A percentile compares a stretch with the other conserved stretches of the same genome.
phyloP scores from a whole-genome alignment of 2,888 invertebrate species.

The Stegophylla sp. region DNA sequence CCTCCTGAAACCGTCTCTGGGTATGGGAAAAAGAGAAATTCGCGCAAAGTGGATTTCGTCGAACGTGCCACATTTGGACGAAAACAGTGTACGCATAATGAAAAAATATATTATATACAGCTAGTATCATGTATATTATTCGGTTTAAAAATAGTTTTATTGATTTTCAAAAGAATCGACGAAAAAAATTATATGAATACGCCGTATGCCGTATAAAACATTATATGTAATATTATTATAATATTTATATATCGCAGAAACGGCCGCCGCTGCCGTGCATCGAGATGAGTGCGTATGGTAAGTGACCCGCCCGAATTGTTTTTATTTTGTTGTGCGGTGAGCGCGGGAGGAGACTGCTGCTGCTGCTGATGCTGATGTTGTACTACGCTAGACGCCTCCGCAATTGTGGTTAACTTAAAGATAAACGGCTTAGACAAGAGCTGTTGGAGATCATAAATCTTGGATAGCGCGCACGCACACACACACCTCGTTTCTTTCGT shows the following conservation, averaged over 20 bases:
- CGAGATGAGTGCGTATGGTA: neutral
- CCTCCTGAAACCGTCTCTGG: too few species aligned
- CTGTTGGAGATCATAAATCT: slow-evolving; percentile 42
- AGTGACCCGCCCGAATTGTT: slow-evolving; percentile 28
- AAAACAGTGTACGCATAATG: too few species aligned
- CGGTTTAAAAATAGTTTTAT: too few species aligned
- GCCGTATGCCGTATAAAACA: too few species aligned
- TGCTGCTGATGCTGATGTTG: too few species aligned
- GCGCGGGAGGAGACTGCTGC: neutral
- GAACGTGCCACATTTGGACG: too few species aligned
- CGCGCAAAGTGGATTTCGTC: too few species aligned
- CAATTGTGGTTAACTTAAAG: slow-evolving; percentile 36
- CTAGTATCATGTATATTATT: too few species aligned
- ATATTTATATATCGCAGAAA: neutral
- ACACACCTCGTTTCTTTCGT: slow-evolving; percentile 1
- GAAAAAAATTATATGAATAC: too few species aligned
- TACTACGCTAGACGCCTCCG: slow-evolving; percentile 13
- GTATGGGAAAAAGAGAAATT: too few species aligned
- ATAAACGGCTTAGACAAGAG: slow-evolving; percentile 43
- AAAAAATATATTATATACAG: too few species aligned
- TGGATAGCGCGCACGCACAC: slow-evolving; percentile 13
- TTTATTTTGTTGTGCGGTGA: neutral
- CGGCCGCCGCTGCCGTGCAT: neutral
- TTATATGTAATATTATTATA: neutral
- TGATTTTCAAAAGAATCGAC: too few species aligned